These are phyloP conservation scores for Ferrisia virgata DNA, from an alignment of 2,888 invertebrate genomes.

Conservation along the genomic window DNA sequence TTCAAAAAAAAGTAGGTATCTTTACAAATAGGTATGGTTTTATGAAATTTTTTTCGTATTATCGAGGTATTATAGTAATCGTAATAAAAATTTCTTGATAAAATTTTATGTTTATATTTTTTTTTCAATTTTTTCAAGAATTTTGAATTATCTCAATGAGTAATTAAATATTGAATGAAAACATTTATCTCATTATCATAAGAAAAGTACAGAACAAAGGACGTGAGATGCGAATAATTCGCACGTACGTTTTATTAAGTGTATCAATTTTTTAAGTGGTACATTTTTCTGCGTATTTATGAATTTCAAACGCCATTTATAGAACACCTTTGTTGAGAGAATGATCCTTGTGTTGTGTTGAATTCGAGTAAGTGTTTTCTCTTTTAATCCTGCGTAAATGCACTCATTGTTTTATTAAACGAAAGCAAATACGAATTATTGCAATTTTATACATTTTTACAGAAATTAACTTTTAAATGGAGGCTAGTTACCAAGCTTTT, in stretches of 20 bases:
- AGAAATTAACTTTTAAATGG: constrained; percentile 17
- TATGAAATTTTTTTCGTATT: too few relatives aligned
- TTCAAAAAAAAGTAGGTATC: too few relatives aligned
- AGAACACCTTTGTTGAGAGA: background rate
- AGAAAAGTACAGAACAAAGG: background rate
- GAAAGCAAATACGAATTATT: background rate
- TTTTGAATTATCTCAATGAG: background rate
- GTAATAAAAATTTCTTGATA: background rate
- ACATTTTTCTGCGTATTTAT: background rate
- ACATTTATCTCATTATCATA: background rate
- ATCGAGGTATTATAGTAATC: too few relatives aligned
- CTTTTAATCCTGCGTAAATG: background rate
- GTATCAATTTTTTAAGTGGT: background rate
- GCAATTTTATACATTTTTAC: background rate
- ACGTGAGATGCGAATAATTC: background rate
- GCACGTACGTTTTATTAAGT: background rate
- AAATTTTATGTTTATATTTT: background rate
- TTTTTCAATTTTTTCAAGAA: background rate
- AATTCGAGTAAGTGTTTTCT: background rate
- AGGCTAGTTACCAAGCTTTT: constrained; percentile 50
- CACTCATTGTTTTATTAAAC: background rate
- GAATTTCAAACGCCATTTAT: background rate
- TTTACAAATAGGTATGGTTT: too few relatives aligned
- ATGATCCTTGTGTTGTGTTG: background rate
- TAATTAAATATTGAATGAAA: background rate